Conservation (phyloP, 2,888 invertebrate species). For the Danaus chrysippus region DNA sequence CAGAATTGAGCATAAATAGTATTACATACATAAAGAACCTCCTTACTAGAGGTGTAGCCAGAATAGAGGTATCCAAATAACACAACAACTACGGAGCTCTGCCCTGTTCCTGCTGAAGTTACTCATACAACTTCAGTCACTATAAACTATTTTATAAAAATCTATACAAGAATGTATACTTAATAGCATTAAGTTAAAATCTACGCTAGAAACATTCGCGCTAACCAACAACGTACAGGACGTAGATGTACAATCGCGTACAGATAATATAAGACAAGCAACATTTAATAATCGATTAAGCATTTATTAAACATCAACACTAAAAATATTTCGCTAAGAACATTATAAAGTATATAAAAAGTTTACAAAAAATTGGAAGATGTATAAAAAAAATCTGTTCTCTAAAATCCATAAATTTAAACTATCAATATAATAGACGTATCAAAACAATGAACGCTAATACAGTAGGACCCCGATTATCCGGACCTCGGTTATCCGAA, state of each 20-base stretch:
- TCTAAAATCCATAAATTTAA: neutral
- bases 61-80: constrained; percentile 1
- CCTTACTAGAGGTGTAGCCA: neutral
- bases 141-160: constrained; percentile 30
- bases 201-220: constrained; percentile 11
- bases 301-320: constrained; percentile 13
- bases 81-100: neutral
- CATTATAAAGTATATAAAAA: neutral
- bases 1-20: neutral
- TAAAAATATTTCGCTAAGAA: constrained; percentile 10
- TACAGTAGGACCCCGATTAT: too few species aligned
- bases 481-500: too few species aligned
- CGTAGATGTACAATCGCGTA: constrained; percentile 39
- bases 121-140: constrained; percentile 22
- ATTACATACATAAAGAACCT: neutral
- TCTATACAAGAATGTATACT: constrained; percentile 24
- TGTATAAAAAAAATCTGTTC: neutral
- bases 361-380: neutral
- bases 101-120: constrained; percentile 1
- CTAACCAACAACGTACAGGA: constrained; percentile 32
- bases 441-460: neutral
- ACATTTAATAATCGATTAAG: constrained; percentile 30
- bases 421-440: neutral
- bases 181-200: constrained; percentile 15
- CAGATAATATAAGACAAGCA: constrained; percentile 27